These are phyloP conservation scores for Vulpes ferrilata DNA, from an alignment of 2,113 vertebrate species.

Conservation along the genomic window DNA sequence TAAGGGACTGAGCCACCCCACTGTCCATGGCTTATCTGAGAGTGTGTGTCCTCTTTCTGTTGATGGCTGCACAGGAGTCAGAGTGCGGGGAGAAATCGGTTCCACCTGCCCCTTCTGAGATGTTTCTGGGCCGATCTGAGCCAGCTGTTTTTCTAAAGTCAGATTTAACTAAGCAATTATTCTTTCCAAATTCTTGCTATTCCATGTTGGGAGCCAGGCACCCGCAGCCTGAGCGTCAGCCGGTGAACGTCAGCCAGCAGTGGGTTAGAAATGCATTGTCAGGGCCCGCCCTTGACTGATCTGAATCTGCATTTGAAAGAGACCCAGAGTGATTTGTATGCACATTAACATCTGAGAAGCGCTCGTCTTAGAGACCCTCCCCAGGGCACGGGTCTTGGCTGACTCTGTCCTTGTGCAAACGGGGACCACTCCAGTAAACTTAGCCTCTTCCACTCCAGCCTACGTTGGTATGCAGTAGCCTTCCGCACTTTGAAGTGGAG, in stretches of 20 bases:
- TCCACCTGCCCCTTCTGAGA: background rate
- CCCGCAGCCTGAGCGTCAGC: background rate
- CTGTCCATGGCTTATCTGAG: background rate
- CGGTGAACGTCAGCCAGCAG: background rate
- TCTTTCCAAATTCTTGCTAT: background rate
- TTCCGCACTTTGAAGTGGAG: background rate
- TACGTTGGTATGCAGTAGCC: background rate
- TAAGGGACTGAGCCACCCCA: too few relatives aligned
- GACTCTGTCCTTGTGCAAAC: background rate
- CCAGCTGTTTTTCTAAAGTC: background rate
- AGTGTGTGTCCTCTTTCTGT: background rate
- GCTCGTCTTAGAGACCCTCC: background rate
- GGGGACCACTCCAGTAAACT: background rate
- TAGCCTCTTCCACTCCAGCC: background rate
- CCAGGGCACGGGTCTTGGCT: background rate
- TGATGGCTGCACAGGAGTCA: background rate
- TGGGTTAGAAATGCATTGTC: background rate
- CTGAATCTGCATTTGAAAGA: background rate
- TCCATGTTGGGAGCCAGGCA: background rate
- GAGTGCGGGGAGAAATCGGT: background rate
- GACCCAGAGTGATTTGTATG: rapidly evolving
- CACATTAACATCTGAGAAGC: background rate
- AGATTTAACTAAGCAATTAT: background rate
- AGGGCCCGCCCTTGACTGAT: background rate
- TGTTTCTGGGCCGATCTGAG: background rate